Base-by-base conservation (phyloP, 1,140 invertebrate species). In the Papilio polytes region DNA sequence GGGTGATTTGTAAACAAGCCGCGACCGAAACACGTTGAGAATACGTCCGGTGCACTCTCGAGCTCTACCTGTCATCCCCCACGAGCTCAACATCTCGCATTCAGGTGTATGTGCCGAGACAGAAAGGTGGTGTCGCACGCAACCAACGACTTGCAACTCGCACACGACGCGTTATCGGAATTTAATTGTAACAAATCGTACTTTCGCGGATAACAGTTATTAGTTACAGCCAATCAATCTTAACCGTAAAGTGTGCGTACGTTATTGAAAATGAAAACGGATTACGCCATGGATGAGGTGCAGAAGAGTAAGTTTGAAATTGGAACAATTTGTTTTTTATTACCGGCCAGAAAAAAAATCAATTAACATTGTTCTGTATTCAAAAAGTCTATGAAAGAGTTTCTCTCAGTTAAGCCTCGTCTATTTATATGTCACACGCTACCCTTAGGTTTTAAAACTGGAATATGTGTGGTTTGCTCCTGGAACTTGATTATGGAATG, bases 201-300 rank as follows among this genome's bases (percentile, higher is more conserved):
- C 84, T 88, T 90, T 85, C 83, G 80, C 85, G 81, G 85, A 86
- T 80, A 74, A 85, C 10, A 63, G 12, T 31, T 31, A 70, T 36
- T 13, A 15, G 80, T 81, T 76, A 85, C 81, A 41, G 84, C 84
- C 83, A 81, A 78, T 77, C 82, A 80, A 81, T 79, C 80, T 83
- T 51, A 80, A 83, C 79, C 89, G 84, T 85, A 89, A 86, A 90
- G 89, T 93, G 90, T 77, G 80, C 82, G 80, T 74, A 89, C 82
- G 74, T 83, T 81, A 63, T 78, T 59, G 36, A 91, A 90, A 88
- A 94, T 94, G 93, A 94, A 94, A 91, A 92, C 93, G 90, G 93
- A 94, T 93, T 94, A 94, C 89, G 90, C 93, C 46, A 92, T 94
- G 92, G 93, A 94, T 91, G 93, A 94, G 81, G 90, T 94, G 92